Evolutionary conservation across 2,797 vertebrate species (phyloP).

Genomic region (Pristis pectinata): DNA sequence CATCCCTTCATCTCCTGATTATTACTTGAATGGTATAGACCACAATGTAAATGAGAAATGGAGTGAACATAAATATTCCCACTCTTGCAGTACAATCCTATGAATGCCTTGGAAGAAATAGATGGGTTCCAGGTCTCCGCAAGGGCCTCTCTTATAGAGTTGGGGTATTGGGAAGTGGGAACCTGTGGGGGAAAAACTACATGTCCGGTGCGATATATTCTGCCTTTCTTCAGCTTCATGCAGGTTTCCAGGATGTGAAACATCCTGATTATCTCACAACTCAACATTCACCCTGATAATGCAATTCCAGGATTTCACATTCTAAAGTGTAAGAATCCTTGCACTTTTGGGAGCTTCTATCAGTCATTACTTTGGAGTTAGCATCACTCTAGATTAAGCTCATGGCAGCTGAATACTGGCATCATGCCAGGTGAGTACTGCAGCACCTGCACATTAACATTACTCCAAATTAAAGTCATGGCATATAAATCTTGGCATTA

Average conservation of each 20-base stretch:
- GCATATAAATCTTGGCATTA: constrained; percentile 11
- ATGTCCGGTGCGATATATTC: neutral
- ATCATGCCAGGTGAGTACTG: neutral
- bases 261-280: neutral
- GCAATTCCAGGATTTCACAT: neutral
- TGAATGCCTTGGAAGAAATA: neutral
- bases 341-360: neutral
- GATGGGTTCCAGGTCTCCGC: neutral
- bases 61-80: neutral
- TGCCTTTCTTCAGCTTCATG: neutral
- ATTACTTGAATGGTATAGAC: neutral
- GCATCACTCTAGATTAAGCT: neutral
- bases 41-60: neutral
- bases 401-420: neutral
- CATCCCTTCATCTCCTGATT: neutral
- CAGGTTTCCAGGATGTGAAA: neutral
- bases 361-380: neutral
- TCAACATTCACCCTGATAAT: neutral
- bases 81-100: neutral
- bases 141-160: neutral
- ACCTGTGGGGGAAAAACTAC: neutral
- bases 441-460: constrained; percentile 13
- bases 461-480: constrained; percentile 25
- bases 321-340: neutral
- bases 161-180: neutral